Evolutionary conservation across 2,113 vertebrate genomes (phyloP), one percentile per base, ranked within the genome.

Genomic region (Ranitomeya imitator): DNA sequence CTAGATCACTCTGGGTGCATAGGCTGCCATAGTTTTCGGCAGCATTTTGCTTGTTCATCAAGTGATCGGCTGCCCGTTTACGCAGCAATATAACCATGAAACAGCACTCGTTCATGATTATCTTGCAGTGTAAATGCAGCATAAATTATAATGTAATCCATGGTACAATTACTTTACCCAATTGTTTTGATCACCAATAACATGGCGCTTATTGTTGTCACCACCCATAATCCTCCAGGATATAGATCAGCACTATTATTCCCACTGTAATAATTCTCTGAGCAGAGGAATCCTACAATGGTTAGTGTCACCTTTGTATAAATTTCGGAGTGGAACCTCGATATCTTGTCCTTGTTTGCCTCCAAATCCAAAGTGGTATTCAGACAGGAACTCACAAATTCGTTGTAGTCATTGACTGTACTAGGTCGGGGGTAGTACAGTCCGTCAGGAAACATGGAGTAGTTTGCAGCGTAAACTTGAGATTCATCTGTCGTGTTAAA

Each of bases 361-460:
- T 54, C 90, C 60, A 63, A 11, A 18, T 86, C 26, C 81, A 88
- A 85, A 1, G 92, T 93, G 78, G 85, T 57, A 0, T 93, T 93
- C 74, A 92, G 59, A 85, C 93, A 93, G n/a, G 69, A 11, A 78
- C 55, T 5, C 45, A 93, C 10, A 1, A 93, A 86, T 45, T 77
- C 18, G 69, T 91, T 91, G 76, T 31, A 86, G 78, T 91, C 91
- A 65, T 0, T 45, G 21, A 90, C 91, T 86, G 59, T 45, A 0
- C 88, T 54, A 0, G 86, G 61, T 83, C 91, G 88, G 0, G 90
- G 13, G 45, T 92, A 93, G 83, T 90, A 52, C 77, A 93, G 88
- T 0, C 74, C 91, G 1, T 93, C 93, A 0, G 93, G 93, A 87
- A 93, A 91, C 89, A 90, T 90, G 89, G 90, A 84, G 21, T 93